Evolutionary conservation across 2,888 invertebrate genomes (phyloP), one percentile per base, ranked within the genome.

Genomic region (Mycalesis mineus): DNA sequence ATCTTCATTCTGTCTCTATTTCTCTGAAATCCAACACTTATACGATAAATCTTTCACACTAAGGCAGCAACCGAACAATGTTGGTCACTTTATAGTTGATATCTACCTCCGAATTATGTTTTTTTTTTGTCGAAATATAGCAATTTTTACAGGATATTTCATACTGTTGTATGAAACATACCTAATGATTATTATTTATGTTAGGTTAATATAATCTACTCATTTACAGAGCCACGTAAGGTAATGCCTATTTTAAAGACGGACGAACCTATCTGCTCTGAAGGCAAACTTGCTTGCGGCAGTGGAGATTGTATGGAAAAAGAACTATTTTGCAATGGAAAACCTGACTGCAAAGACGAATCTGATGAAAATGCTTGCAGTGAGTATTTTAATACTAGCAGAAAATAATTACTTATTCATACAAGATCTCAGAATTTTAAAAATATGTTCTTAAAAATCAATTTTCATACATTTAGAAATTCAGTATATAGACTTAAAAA

Each of bases 281-380:
- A 95, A 73, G 96, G 96, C 57, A 96, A 97, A 90, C 88, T 97
- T 60, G 95, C 96, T 59, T 97, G 97, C 81, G 97, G 97, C 63
- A 95, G 95, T 83, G 96, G 96, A 64, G 97, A 97, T 79, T 97
- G 97, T 85, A 92, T 97, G 60, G 96, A 97, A 69, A 96, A 95
- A 84, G 95, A 95, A 75, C 91, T 97, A 56, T 97, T 97, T 92
- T 97, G 97, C 86, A 97, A 97, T 77, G 97, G 96, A 74, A 96
- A 96, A 84, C 92, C 95, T 52, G 97, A 97, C 79, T 97, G 97
- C 90, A 95, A 96, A 76, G 97, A 97, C 78, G 97, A 97, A 78
- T 97, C 97, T 53, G 97, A 97, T 78, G 97, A 97, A 89, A 97
- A 97, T 74, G 96, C 97, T 67, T 97, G 97, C 92, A 94, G 97